A percentile compares a stretch with the other conserved stretches of the same genome.
These are phyloP conservation scores for Pseudomyrmex gracilis DNA, from an alignment of 1,140 invertebrate genomes.

Conservation along the genomic window DNA sequence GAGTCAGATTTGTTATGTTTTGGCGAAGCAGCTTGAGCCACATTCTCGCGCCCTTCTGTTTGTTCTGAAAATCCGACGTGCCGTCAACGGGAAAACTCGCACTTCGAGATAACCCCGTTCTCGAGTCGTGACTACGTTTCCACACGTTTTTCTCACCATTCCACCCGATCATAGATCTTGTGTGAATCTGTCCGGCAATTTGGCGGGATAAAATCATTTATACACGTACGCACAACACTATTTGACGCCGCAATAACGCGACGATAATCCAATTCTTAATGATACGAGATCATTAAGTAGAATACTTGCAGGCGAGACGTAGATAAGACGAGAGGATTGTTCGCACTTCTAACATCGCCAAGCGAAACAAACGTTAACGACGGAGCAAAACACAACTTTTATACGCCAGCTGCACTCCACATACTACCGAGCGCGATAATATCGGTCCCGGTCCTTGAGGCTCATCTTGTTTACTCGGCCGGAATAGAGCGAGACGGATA, in stretches of 20 bases:
- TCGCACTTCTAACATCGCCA: constrained; percentile 51
- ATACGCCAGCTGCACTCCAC: constrained; percentile 60
- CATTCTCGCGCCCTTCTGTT: constrained; percentile 76
- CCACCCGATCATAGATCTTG: constrained; percentile 26
- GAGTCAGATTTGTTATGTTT: constrained; percentile 80
- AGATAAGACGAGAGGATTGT: background rate
- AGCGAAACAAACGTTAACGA: constrained; percentile 71
- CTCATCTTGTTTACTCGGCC: constrained; percentile 65
- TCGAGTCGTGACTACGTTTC: constrained; percentile 10
- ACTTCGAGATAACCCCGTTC: background rate
- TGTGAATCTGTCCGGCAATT: background rate
- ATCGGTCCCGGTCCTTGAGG: constrained; percentile 72
- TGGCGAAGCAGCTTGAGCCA: constrained; percentile 83
- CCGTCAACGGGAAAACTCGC: constrained; percentile 25
- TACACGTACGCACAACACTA: too few relatives aligned
- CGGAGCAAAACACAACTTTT: constrained; percentile 74
- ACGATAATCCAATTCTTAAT: background rate
- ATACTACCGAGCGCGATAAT: constrained; percentile 73
- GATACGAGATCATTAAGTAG: too few relatives aligned
- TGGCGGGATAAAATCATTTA: too few relatives aligned
- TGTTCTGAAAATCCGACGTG: constrained; percentile 65
- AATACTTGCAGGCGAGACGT: too few relatives aligned
- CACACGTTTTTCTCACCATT: constrained; percentile 40
- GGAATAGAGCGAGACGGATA: constrained; percentile 6
- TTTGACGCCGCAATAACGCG: too few relatives aligned